These are phyloP conservation scores for Selenia dentaria DNA, from an alignment of 2,888 invertebrate genomes.

Conservation along the genomic window DNA sequence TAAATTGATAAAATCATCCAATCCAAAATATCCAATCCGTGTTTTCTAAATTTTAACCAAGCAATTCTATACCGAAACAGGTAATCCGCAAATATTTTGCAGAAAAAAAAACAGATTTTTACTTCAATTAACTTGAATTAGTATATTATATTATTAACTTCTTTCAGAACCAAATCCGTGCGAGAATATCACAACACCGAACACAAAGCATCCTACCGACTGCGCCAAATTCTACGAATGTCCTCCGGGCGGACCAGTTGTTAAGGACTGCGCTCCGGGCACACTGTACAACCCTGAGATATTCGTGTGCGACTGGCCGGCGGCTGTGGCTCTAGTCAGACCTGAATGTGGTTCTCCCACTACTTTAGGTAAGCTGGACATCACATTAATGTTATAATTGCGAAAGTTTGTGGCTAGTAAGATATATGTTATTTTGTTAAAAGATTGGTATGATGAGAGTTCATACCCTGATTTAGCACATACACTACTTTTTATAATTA, in stretches of 20 bases:
- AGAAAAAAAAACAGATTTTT: too few relatives aligned
- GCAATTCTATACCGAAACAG: too few relatives aligned
- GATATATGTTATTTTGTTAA: too few relatives aligned
- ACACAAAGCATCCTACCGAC: constrained; percentile 86
- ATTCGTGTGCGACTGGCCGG: constrained; percentile 88
- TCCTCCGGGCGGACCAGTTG: constrained; percentile 76
- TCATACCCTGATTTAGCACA: too few relatives aligned
- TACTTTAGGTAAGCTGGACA: constrained; percentile 6
- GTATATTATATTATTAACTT: too few relatives aligned
- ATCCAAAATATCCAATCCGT: too few relatives aligned
- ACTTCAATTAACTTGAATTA: too few relatives aligned
- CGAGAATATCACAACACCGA: constrained; percentile 78
- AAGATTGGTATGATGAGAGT: too few relatives aligned
- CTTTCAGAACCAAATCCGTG: constrained; percentile 55
- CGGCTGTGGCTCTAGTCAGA: constrained; percentile 79
- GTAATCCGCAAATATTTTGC: too few relatives aligned
- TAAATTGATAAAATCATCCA: too few relatives aligned
- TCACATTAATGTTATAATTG: background rate
- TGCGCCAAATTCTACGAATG: constrained; percentile 90
- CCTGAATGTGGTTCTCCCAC: constrained; percentile 81
- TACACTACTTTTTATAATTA: too few relatives aligned
- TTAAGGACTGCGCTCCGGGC: constrained; percentile 86
- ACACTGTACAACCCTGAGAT: constrained; percentile 87
- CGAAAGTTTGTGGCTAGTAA: background rate
- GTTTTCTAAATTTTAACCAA: too few relatives aligned